Percentiles rank a stretch among this genome's conserved stretches.
These are phyloP conservation scores for Diadromus collaris DNA, from an alignment of 2,888 invertebrate species.

Conservation along the genomic window DNA sequence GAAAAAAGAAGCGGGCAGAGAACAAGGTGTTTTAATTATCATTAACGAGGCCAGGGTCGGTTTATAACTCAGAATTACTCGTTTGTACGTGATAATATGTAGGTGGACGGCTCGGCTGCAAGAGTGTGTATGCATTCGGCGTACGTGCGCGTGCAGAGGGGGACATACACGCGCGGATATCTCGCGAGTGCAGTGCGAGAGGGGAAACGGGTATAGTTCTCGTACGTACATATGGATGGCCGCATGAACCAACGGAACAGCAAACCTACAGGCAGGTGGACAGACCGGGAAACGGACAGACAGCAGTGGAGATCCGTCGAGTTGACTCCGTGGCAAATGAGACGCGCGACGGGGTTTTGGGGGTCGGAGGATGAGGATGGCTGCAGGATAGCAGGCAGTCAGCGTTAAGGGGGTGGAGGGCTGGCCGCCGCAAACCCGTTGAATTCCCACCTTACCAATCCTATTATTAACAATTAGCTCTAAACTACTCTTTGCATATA, in stretches of 20 bases:
- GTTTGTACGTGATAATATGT: slow-evolving; percentile 78
- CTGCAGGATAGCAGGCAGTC: slow-evolving; percentile 45
- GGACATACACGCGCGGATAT: slow-evolving; percentile 59
- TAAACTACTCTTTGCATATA: slow-evolving; percentile 80
- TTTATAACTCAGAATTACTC: slow-evolving; percentile 79
- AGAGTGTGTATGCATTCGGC: slow-evolving; percentile 53
- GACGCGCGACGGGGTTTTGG: slow-evolving; percentile 64
- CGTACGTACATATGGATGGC: slow-evolving; percentile 47
- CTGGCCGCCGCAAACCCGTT: slow-evolving; percentile 66
- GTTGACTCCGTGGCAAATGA: slow-evolving; percentile 76
- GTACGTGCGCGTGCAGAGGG: slow-evolving; percentile 23
- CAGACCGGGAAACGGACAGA: slow-evolving; percentile 65
- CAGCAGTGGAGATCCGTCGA: slow-evolving; percentile 70
- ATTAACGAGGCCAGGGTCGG: slow-evolving; percentile 76
- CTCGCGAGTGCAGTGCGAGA: slow-evolving; percentile 34
- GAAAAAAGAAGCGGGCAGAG: slow-evolving; percentile 59
- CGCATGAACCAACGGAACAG: slow-evolving; percentile 40
- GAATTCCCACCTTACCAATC: slow-evolving; percentile 80
- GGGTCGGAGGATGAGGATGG: slow-evolving; percentile 35
- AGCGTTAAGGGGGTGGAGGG: slow-evolving; percentile 61
- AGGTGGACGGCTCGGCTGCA: slow-evolving; percentile 62
- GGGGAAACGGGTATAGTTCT: slow-evolving; percentile 38
- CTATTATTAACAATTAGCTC: slow-evolving; percentile 80
- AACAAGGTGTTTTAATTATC: slow-evolving; percentile 79
- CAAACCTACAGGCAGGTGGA: slow-evolving; percentile 61